phyloP scores from a whole-genome alignment of 2,113 vertebrate genomes.

The Poicephalus gulielmi region DNA sequence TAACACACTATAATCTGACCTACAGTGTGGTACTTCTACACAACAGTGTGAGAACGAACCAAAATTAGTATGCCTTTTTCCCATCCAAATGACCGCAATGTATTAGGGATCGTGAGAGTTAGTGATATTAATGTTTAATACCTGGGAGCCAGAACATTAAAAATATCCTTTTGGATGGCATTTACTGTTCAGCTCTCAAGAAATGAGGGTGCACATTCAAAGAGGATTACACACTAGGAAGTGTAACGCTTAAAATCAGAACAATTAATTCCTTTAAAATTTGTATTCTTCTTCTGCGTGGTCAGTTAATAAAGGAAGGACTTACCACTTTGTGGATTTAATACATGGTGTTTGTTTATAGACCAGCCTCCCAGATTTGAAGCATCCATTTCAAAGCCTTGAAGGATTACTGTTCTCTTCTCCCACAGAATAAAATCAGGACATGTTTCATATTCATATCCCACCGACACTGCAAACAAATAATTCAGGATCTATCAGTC shows the following conservation, averaged over 20 bases:
- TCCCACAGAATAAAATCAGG: conserved; percentile 94
- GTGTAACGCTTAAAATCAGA: conserved; percentile 15
- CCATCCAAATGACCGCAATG: background rate
- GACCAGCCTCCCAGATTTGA: conserved; percentile 97
- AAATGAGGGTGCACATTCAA: background rate
- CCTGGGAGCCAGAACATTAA: background rate
- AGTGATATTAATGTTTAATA: background rate
- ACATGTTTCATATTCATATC: conserved; percentile 95
- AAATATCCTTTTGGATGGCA: conserved; percentile 17
- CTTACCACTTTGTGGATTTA: conserved; percentile 96
- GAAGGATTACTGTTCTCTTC: conserved; percentile 89
- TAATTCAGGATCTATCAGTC: conserved; percentile 52
- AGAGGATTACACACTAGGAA: conserved; percentile 27
- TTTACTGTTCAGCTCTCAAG: conserved; percentile 11
- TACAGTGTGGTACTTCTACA: background rate
- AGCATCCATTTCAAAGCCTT: conserved; percentile 94
- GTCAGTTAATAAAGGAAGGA: conserved; percentile 35
- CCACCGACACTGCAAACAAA: conserved; percentile 89
- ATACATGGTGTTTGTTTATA: conserved; percentile 94
- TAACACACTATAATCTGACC: background rate
- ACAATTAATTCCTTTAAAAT: conserved; percentile 60
- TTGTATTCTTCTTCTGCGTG: background rate
- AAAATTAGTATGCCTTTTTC: background rate
- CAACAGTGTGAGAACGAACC: background rate
- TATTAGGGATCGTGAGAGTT: fast-evolving